Evolutionary conservation across 2,888 invertebrate species (phyloP).

Genomic region (Zhengitettix transpicula): DNA sequence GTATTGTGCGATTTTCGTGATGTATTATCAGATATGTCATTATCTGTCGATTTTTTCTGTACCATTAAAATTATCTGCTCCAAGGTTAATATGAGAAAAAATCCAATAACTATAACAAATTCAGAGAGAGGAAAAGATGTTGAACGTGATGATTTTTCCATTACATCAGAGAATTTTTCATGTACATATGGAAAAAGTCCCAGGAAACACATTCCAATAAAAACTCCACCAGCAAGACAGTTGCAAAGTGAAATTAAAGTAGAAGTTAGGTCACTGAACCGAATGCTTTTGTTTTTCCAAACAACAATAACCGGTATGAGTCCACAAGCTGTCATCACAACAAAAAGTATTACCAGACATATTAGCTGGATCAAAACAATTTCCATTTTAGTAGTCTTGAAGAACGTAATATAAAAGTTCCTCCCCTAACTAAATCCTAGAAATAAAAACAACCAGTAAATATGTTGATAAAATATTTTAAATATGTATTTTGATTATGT

Average conservation of each 20-base stretch:
- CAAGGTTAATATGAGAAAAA: constrained; percentile 20
- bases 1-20: too few species aligned
- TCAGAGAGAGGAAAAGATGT: constrained; percentile 19
- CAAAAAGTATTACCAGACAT: constrained; percentile 7
- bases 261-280: constrained; percentile 6
- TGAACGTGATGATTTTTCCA: constrained; percentile 14
- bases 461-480: too few species aligned
- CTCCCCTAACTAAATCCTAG: too few species aligned
- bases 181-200: constrained; percentile 23
- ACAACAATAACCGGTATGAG: constrained; percentile 11
- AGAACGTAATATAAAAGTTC: too few species aligned
- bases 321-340: constrained; percentile 10
- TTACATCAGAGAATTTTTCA: constrained; percentile 17
- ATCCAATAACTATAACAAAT: constrained; percentile 20
- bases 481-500: too few species aligned
- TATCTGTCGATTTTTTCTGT: not conserved
- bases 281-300: constrained; percentile 7
- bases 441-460: too few species aligned
- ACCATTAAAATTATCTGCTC: constrained; percentile 15
- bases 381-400: constrained; percentile 5
- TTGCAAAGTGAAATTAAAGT: constrained; percentile 15
- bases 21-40: not conserved
- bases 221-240: constrained; percentile 25
- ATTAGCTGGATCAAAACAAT: constrained; percentile 6
- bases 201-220: constrained; percentile 24